phyloP scores from a whole-genome alignment of 2,113 vertebrate genomes.

The Entosphenus tridentatus region DNA sequence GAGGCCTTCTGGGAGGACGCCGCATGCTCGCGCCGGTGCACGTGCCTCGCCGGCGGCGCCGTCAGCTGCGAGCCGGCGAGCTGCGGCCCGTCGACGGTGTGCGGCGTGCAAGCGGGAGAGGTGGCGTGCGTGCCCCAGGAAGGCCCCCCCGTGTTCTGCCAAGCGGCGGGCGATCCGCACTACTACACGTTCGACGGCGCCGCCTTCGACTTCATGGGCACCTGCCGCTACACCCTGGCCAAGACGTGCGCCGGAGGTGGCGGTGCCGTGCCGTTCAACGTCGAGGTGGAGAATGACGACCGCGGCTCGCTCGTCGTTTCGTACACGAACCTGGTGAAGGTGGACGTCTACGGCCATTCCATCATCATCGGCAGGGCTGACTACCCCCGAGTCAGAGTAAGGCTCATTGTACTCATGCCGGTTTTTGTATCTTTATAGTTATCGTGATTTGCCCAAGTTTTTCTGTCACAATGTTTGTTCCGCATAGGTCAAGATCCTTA shows the following conservation, averaged over 20 bases:
- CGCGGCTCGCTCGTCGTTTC: slow-evolving; percentile 14
- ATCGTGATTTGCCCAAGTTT: too few relatives aligned
- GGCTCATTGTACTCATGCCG: background rate
- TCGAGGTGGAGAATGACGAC: slow-evolving; percentile 22
- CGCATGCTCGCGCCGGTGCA: slow-evolving; percentile 16
- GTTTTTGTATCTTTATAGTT: too few relatives aligned
- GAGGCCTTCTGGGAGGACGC: slow-evolving; percentile 14
- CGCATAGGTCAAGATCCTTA: too few relatives aligned
- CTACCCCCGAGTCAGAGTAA: slow-evolving; percentile 21
- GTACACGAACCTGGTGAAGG: slow-evolving; percentile 19
- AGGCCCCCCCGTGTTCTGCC: slow-evolving; percentile 12
- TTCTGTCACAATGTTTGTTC: too few relatives aligned
- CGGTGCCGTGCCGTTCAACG: slow-evolving; percentile 12
- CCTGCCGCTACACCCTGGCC: too few relatives aligned
- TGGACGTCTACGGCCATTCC: slow-evolving; percentile 16
- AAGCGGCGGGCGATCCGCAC: too few relatives aligned
- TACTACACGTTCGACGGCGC: too few relatives aligned
- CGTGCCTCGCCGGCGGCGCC: slow-evolving; percentile 17
- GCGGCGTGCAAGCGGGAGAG: slow-evolving; percentile 15
- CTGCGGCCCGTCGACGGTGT: slow-evolving; percentile 18
- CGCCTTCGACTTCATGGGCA: too few relatives aligned
- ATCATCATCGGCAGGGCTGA: slow-evolving; percentile 17
- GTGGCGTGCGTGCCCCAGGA: slow-evolving; percentile 24
- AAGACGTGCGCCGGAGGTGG: slow-evolving; percentile 8
- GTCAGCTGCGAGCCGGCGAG: slow-evolving; percentile 18